phyloP scores from a whole-genome alignment of 1,140 invertebrate species.

The Cheumatopsyche charites region DNA sequence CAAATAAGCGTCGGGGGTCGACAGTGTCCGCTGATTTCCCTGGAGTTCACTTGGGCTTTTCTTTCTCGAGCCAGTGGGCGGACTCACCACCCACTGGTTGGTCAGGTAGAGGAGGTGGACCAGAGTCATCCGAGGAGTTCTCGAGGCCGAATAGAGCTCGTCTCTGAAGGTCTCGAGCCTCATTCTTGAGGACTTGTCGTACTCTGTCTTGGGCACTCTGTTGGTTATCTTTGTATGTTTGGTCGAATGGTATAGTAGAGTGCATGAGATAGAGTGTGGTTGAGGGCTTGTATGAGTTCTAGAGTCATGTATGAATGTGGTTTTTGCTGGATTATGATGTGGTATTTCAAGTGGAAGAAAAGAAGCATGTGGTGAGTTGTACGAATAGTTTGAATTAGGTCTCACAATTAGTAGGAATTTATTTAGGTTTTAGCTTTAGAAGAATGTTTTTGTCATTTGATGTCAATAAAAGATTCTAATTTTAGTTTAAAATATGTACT shows the following conservation, averaged over 20 bases:
- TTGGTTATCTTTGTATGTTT: not conserved
- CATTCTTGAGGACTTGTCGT: not conserved
- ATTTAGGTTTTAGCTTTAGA: too few species aligned
- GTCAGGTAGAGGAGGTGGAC: not conserved
- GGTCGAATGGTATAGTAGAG: not conserved
- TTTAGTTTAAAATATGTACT: too few species aligned
- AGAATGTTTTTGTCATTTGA: too few species aligned
- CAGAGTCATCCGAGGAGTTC: not conserved
- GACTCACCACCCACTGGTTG: not conserved
- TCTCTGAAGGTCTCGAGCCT: not conserved
- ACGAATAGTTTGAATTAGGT: too few species aligned
- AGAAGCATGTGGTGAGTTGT: too few species aligned
- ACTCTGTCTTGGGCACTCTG: not conserved
- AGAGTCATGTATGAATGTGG: too few species aligned
- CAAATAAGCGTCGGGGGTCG: conserved; percentile 24
- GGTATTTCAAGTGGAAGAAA: too few species aligned
- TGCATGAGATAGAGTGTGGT: too few species aligned
- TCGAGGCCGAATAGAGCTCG: not conserved
- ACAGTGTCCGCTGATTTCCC: conserved; percentile 34
- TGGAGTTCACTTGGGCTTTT: conserved; percentile 34
- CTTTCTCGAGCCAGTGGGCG: conserved; percentile 7
- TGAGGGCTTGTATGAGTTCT: too few species aligned
- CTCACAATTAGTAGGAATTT: too few species aligned
- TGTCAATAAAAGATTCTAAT: too few species aligned
- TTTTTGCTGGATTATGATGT: too few species aligned